Evolutionary conservation across 2,888 invertebrate genomes (phyloP), one percentile per base, ranked within the genome.

Genomic region (Acleris literana): DNA sequence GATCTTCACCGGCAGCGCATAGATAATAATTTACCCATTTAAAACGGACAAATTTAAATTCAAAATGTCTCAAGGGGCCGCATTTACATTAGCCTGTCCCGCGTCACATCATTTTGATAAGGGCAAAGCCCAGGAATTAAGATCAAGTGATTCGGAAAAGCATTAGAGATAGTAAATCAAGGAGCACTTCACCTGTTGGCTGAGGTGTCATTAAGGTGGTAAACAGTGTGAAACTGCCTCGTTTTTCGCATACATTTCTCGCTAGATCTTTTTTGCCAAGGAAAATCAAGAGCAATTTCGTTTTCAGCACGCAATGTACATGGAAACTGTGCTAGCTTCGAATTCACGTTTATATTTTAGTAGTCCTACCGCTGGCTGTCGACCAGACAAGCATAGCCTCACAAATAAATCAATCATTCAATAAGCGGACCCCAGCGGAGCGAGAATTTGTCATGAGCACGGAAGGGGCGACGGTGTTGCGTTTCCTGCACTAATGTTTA

Each of bases 351-450:
- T 29, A 33, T 55, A 61, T 64, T 55, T 56, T 29, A 49, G 46
- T 56, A 62, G 57, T 55, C 5, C 11, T n/a, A 17, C 48, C 25
- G 17, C 64, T 63, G 67, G 62, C 74, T 70, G 72, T 75, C 76
- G 73, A 72, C 67, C 70, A 73, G 77, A 71, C 72, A 73, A 72
- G 74, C 79, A 73, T 70, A 74, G 73, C 70, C 77, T 72, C 72
- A 74, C 74, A 76, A 81, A 90, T 89, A 87, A 87, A 92, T 92
- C 90, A 91, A 91, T 91, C 92, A 90, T 86, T 87, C 90, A 88
- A 88, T 91, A 86, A 88, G 79, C 78, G 76, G 74, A 72, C 76
- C 75, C 76, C 73, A 71, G 71, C 60, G 71, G 74, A 72, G 74
- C 73, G 73, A 77, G 83, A 80, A 90, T 91, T 91, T 90, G 89